Conservation (phyloP, 2,797 vertebrate species). For the Cyprinella venusta region DNA sequence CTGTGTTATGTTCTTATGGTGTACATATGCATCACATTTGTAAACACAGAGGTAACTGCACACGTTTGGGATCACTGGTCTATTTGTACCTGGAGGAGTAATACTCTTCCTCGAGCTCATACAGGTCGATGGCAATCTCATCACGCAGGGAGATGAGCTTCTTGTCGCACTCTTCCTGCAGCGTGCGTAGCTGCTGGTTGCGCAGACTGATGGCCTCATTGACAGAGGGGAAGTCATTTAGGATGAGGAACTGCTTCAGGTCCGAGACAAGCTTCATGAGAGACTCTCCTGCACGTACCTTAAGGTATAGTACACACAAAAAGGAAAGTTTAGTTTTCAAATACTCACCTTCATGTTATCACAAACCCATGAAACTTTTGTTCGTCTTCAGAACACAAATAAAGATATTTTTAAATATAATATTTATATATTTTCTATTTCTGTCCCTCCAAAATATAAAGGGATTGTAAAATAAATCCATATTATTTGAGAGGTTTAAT, state of each 20-base stretch:
- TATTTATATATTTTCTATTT: too few species aligned
- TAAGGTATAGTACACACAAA: background rate
- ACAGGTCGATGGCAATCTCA: constrained; percentile 96
- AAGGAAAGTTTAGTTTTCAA: background rate
- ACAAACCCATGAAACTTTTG: background rate
- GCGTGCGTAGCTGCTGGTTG: constrained; percentile 88
- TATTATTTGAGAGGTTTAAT: background rate
- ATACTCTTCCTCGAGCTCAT: constrained; percentile 99
- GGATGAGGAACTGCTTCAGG: constrained; percentile 97
- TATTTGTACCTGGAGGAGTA: constrained; percentile 99
- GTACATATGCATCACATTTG: constrained; percentile 45
- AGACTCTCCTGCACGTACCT: constrained; percentile 95
- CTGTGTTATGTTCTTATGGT: constrained; percentile 52
- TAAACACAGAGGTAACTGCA: constrained; percentile 29
- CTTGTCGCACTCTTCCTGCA: constrained; percentile 98
- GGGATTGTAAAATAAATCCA: background rate
- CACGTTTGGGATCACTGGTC: constrained; percentile 66
- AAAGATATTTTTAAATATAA: background rate
- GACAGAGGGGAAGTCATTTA: constrained; percentile 97
- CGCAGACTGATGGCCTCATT: constrained; percentile 96
- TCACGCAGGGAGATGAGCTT: constrained; percentile 92
- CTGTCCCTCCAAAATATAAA: background rate
- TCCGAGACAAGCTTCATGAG: constrained; percentile 98
- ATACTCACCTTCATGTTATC: background rate
- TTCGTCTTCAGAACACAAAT: background rate